Evolutionary conservation across 2,888 invertebrate genomes (phyloP).

Genomic region (Spisula subtruncata): DNA sequence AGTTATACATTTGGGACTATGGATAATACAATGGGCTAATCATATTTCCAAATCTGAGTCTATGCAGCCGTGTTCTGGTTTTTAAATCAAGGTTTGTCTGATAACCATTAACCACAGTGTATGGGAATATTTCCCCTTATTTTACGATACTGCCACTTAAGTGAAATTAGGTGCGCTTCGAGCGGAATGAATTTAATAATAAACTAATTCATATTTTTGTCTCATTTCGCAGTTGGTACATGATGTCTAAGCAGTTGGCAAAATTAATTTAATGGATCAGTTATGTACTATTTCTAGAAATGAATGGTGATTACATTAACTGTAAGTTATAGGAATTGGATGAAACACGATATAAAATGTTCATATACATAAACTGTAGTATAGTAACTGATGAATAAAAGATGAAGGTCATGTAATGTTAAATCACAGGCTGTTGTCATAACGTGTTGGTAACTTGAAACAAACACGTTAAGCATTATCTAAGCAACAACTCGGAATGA

Average conservation of each 20-base stretch:
- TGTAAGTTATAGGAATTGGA: no score
- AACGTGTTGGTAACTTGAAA: neutral
- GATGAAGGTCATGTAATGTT: neutral
- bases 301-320: no score
- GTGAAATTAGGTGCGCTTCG: neutral
- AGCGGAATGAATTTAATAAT: conserved; percentile 2
- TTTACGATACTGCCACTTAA: neutral
- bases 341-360: no score
- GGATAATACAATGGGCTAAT: neutral
- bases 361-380: no score
- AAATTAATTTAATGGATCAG: conserved; percentile 3
- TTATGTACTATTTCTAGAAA: neutral
- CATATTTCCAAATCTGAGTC: neutral
- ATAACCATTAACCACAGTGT: neutral
- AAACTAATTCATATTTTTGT: neutral
- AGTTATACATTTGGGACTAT: neutral
- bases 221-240: neutral
- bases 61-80: neutral
- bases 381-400: neutral
- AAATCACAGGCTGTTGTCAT: neutral
- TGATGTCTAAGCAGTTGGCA: neutral
- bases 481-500: no score
- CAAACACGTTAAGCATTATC: no score
- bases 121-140: neutral
- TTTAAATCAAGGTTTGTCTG: neutral